These are phyloP conservation scores for Coilia nasus DNA, from an alignment of 2,797 vertebrate genomes.

Conservation along the genomic window DNA sequence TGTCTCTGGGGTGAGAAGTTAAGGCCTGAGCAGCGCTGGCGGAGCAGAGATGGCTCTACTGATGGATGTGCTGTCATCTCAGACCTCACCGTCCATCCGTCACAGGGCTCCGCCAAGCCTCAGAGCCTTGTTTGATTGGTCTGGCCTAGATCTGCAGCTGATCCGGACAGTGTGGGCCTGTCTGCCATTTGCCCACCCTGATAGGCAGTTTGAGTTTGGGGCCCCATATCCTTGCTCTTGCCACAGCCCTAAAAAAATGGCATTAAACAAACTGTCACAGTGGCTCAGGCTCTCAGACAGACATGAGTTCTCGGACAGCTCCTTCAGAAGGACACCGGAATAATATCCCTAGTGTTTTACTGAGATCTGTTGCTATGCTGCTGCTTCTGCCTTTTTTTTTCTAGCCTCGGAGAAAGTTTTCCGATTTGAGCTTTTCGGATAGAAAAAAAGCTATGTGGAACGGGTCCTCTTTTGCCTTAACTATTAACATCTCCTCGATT, in stretches of 20 bases:
- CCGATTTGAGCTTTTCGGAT: neutral
- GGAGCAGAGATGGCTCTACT: neutral
- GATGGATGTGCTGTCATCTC: slow-evolving; percentile 22
- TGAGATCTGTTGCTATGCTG: neutral
- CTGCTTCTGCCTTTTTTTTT: neutral
- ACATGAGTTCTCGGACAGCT: neutral
- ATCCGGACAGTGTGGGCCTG: neutral
- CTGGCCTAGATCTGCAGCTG: slow-evolving; percentile 9
- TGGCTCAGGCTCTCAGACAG: neutral
- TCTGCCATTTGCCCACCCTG: neutral
- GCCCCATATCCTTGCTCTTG: neutral
- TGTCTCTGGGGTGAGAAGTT: neutral
- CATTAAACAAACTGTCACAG: neutral
- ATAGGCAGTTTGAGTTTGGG: too few relatives aligned
- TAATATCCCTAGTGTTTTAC: neutral
- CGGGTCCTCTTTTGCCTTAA: neutral
- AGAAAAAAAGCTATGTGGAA: neutral
- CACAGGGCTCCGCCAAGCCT: neutral
- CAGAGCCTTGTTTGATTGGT: neutral
- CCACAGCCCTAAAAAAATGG: neutral
- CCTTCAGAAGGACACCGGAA: neutral
- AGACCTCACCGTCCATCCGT: slow-evolving; percentile 19
- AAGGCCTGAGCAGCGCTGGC: neutral
- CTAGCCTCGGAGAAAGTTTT: neutral
- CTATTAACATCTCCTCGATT: neutral